A percentile compares a stretch with the other conserved stretches of the same genome.
Conservation (phyloP, 2,888 invertebrate genomes). For the Chymomyza amoena region DNA sequence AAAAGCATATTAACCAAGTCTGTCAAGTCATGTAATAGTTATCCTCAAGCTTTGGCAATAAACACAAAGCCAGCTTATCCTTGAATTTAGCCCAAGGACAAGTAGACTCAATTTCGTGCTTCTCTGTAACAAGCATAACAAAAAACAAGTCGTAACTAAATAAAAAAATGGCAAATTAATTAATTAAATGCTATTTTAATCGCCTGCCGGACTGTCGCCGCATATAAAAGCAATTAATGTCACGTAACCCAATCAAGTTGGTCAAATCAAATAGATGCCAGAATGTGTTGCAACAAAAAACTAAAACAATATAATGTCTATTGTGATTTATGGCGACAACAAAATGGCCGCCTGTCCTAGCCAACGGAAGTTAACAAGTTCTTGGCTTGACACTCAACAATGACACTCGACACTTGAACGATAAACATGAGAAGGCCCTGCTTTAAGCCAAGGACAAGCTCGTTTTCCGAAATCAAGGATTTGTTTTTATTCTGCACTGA, state of each 20-base stretch:
- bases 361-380: neutral
- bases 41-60: neutral
- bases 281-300: neutral
- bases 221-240: slow-evolving; percentile 64
- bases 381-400: neutral
- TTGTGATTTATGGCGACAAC: neutral
- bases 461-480: neutral
- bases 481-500: neutral
- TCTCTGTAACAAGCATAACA: slow-evolving; percentile 36
- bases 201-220: slow-evolving; percentile 53
- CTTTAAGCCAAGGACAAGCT: neutral
- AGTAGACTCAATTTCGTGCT: neutral
- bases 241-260: slow-evolving; percentile 21
- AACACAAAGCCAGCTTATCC: neutral
- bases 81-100: too few species aligned
- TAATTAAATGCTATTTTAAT: slow-evolving; percentile 59
- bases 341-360: neutral
- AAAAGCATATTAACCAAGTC: too few species aligned
- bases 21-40: too few species aligned
- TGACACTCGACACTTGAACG: neutral
- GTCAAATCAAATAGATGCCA: neutral
- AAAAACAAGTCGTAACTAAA: slow-evolving; percentile 30
- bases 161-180: slow-evolving; percentile 50
- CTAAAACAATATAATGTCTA: neutral
- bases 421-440: neutral